phyloP scores from a whole-genome alignment of 2,113 vertebrate genomes.

The Saiga tatarica region DNA sequence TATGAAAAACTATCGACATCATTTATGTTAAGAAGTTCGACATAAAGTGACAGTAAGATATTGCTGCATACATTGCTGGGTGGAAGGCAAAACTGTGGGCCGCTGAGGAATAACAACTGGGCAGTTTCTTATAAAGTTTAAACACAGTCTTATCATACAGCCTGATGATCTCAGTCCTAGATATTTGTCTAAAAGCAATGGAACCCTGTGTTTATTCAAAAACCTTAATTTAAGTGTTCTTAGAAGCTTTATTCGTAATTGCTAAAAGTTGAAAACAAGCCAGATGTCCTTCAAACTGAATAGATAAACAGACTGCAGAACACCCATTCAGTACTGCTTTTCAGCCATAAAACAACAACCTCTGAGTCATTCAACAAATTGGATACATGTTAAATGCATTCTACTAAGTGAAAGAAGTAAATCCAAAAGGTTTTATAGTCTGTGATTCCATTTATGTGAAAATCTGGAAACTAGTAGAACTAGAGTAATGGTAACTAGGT shows the following conservation, averaged over 20 bases:
- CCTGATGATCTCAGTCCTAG: neutral
- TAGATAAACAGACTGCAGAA: neutral
- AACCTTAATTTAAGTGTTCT: neutral
- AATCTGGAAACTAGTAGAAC: neutral
- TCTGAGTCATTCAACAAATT: neutral
- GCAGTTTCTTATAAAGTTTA: neutral
- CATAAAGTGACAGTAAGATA: neutral
- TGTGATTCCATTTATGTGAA: neutral
- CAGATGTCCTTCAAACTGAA: neutral
- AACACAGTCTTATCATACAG: neutral
- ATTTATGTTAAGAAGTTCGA: neutral
- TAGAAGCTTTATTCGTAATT: neutral
- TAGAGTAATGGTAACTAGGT: neutral
- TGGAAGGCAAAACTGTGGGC: neutral
- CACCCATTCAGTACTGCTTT: neutral
- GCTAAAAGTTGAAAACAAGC: neutral
- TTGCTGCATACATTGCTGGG: neutral
- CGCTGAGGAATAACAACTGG: neutral
- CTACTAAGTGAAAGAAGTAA: neutral
- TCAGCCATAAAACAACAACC: neutral
- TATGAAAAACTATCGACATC: neutral
- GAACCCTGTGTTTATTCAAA: neutral
- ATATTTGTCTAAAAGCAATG: neutral
- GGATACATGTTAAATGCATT: neutral
- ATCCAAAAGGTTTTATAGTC: neutral